Base-by-base conservation (phyloP, 2,797 vertebrate species). In the Gymnothorax reevesii region DNA sequence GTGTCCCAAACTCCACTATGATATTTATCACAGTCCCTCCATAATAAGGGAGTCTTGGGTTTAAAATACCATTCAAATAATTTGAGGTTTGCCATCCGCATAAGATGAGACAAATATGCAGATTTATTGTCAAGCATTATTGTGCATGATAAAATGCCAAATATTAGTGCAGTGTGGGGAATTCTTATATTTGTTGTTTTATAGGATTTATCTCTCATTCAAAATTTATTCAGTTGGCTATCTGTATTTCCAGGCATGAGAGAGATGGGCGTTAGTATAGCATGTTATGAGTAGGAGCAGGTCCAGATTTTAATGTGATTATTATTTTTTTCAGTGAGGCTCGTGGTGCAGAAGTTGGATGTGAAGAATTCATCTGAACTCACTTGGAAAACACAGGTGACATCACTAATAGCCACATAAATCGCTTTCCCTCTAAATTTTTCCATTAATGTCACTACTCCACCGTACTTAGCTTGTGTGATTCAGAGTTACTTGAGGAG, bases 231-330 rank as follows among this genome's bases (percentile, higher is more conserved):
- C 20, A 55, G 73, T 77, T 49, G 15, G 4, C 13, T 71, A 22
- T 3, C 6, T 33, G 22, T 42, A 20, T 15, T 52, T 52, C 7
- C 5, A 42, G 42, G 27, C 4, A 10, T 33, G 71, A 42, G 71
- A 42, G 13, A 13, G 27, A 75, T 33, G 33, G 42, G 42, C 42
- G 75, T 15, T 49, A 8, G 7, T 79, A 6, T 79, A 20, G 42
- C 52, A 54, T 79, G 75, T 22, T 54, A n/a, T 54, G 3, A 86
- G 64, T 66, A 60, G 82, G 52, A 62, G 54, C 27, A 8, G 8
- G 62, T 66, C 27, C 69, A 83, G 64, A 84, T 84, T 79, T 77
- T 73, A 85, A 57, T 42, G 4, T 17, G n/a, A 42, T 84, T 55
- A 57, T 42, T 83, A 12, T 55, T 84, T 77, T 55, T 84, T 84